Evolutionary conservation across 30 jellyfish, hydroid and myxozoan genomes (phyloP).

Genomic region (Aurelia sp.): DNA sequence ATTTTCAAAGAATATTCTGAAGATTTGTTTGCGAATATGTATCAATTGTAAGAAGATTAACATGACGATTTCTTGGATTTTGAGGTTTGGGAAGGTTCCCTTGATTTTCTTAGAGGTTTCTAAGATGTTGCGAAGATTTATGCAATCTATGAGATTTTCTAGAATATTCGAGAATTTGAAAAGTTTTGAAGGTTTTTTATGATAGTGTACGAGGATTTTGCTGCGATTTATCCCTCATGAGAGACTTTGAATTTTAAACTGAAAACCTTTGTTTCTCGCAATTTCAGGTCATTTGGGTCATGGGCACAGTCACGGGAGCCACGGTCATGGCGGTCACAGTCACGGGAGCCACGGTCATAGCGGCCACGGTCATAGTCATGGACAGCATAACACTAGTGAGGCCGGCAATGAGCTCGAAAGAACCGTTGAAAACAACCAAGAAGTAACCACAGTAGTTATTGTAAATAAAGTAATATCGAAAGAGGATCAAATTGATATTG

Average conservation of each 20-base stretch:
- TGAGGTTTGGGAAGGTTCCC: too few species aligned
- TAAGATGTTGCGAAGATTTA: too few species aligned
- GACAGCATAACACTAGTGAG: not conserved
- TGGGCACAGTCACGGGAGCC: constrained; percentile 75
- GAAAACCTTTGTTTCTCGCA: not conserved
- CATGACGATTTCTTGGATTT: too few species aligned
- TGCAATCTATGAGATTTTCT: too few species aligned
- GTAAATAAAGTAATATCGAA: constrained; percentile 23
- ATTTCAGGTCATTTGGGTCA: constrained; percentile 80
- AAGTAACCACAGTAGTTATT: constrained; percentile 44
- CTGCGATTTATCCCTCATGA: too few species aligned
- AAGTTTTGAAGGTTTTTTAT: too few species aligned
- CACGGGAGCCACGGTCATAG: constrained; percentile 74
- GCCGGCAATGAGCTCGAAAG: not conserved
- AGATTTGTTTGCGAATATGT: too few species aligned
- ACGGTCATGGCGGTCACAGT: constrained; percentile 57
- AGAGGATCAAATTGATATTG: constrained; percentile 2
- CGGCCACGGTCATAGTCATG: constrained; percentile 57
- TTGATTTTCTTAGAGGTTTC: too few species aligned
- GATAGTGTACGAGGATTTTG: too few species aligned
- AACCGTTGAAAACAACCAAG: not conserved
- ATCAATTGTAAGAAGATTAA: too few species aligned
- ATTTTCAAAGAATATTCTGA: too few species aligned
- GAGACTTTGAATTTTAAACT: not conserved
- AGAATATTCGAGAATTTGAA: too few species aligned